A percentile compares a stretch with the other conserved stretches of the same genome.
phyloP scores from a whole-genome alignment of 1,140 invertebrate species.

The Drosophila kanapiae region DNA sequence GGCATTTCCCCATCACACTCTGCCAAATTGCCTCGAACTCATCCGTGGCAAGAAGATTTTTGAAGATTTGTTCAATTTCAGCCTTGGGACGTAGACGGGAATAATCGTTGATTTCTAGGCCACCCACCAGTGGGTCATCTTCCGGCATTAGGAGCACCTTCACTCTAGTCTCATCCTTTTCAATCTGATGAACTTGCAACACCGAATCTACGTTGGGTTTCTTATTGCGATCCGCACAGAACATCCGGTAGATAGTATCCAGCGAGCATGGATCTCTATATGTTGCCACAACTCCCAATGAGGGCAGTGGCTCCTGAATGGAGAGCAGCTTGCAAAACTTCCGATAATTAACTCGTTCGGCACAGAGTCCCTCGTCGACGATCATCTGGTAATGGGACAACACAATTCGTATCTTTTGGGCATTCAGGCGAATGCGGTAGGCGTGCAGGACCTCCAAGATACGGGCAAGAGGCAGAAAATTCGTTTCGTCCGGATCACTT shows the following conservation, averaged over 20 bases:
- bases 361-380: constrained; percentile 43
- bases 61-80: constrained; percentile 56
- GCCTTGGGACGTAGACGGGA: constrained; percentile 43
- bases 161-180: constrained; percentile 17
- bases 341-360: constrained; percentile 58
- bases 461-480: constrained; percentile 33
- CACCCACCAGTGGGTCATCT: constrained; percentile 25
- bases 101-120: constrained; percentile 54
- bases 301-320: constrained; percentile 60
- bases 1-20: constrained; percentile 12
- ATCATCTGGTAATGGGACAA: constrained; percentile 57
- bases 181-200: neutral
- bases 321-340: constrained; percentile 57
- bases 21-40: constrained; percentile 63
- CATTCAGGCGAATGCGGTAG: constrained; percentile 44
- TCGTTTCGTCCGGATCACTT: constrained; percentile 44
- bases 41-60: constrained; percentile 28
- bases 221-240: constrained; percentile 61
- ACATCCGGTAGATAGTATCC: constrained; percentile 64
- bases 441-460: constrained; percentile 53
- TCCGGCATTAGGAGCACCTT: constrained; percentile 61
- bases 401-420: constrained; percentile 41
- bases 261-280: constrained; percentile 35
- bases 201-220: neutral
- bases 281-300: constrained; percentile 30